These are phyloP conservation scores for Clarias fuscus DNA, from an alignment of 2,797 vertebrate species.

Conservation along the genomic window DNA sequence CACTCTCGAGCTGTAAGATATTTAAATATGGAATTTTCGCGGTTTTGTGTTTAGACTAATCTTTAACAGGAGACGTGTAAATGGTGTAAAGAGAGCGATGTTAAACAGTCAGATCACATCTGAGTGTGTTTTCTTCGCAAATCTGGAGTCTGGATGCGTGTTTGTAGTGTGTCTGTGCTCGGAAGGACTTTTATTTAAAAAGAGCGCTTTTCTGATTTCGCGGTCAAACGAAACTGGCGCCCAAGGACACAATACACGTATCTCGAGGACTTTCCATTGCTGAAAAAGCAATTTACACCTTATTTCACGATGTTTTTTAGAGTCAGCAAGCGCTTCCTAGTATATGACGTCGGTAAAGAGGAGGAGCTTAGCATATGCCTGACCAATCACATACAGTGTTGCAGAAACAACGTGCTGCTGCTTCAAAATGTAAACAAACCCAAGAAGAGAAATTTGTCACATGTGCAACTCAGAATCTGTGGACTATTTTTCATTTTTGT, in stretches of 20 bases:
- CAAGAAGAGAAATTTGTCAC: conserved; percentile 50
- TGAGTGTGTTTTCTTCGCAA: not conserved
- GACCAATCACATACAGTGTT: conserved; percentile 67
- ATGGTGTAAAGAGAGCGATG: not conserved
- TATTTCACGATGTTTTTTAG: conserved; percentile 32
- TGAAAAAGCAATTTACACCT: not conserved
- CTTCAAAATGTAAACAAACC: conserved; percentile 74
- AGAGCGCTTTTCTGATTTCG: conserved; percentile 61
- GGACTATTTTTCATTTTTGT: too few species aligned
- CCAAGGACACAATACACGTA: rapidly evolving
- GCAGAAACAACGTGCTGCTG: conserved; percentile 66
- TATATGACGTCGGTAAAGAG: conserved; percentile 51
- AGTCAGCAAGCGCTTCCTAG: conserved; percentile 50
- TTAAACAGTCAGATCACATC: not conserved
- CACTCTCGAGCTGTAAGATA: conserved; percentile 62
- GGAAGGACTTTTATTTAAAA: conserved; percentile 36
- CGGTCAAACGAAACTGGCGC: conserved; percentile 65
- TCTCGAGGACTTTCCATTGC: rapidly evolving
- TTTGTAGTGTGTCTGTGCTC: not conserved
- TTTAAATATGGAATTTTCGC: not conserved
- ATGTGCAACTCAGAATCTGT: not conserved
- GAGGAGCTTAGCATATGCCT: conserved; percentile 51
- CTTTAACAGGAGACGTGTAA: rapidly evolving
- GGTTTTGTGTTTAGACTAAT: not conserved
- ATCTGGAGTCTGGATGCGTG: not conserved